Conservation (phyloP, 23 tunicate genomes). For the Halocynthia aurantium region DNA sequence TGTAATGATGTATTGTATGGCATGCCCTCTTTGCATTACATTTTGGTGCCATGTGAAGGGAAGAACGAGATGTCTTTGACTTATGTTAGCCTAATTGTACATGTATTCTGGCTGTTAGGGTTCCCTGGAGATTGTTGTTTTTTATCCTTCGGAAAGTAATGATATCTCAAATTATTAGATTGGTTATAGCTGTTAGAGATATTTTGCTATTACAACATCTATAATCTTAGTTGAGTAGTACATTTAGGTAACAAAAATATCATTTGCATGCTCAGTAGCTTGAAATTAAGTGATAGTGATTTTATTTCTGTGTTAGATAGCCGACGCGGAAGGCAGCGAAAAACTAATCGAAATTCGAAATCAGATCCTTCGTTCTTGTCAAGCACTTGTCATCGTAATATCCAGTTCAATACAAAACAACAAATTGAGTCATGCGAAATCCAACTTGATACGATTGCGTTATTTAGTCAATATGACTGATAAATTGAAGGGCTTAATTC, state of each 20-base stretch:
- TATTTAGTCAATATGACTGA: slow-evolving; percentile 59
- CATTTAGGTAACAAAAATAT: too few species aligned
- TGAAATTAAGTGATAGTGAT: background rate
- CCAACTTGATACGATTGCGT: slow-evolving; percentile 37
- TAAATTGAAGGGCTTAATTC: slow-evolving; percentile 49
- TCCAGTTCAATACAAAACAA: slow-evolving; percentile 30
- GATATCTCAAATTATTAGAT: too few species aligned
- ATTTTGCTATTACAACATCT: too few species aligned
- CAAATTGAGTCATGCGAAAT: slow-evolving; percentile 28
- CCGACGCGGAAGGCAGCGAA: slow-evolving; percentile 18
- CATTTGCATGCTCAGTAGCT: background rate
- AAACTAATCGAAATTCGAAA: slow-evolving; percentile 7
- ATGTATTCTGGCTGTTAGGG: too few species aligned
- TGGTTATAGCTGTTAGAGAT: too few species aligned
- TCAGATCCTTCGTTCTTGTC: slow-evolving; percentile 12
- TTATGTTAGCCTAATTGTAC: too few species aligned
- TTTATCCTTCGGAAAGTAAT: too few species aligned
- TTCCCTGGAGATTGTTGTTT: too few species aligned
- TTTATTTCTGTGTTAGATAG: slow-evolving; percentile 23
- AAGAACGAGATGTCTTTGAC: too few species aligned
- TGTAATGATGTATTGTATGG: background rate
- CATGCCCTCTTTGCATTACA: background rate
- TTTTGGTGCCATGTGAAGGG: background rate
- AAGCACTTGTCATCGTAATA: slow-evolving; percentile 31
- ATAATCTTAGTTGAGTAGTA: too few species aligned